Conservation (phyloP, 2,888 invertebrate genomes). For the Cantharis flavilabris region DNA sequence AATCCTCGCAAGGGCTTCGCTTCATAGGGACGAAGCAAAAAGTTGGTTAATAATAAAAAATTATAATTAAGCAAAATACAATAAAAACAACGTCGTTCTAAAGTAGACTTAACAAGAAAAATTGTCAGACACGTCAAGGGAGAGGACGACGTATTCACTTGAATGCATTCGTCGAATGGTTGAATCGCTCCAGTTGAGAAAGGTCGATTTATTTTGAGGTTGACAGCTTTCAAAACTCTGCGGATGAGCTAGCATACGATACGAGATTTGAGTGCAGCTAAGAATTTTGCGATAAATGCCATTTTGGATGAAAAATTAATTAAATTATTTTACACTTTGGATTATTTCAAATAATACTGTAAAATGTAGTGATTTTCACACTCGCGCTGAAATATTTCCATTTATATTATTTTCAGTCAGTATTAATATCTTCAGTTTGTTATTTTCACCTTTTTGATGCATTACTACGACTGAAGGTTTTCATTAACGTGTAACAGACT, state of each 20-base stretch:
- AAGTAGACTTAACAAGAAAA: slow-evolving; percentile 23
- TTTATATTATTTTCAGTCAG: background rate
- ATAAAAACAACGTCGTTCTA: slow-evolving; percentile 13
- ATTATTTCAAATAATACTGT: background rate
- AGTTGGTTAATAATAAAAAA: background rate
- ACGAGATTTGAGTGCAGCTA: slow-evolving; percentile 15
- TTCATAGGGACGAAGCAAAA: background rate
- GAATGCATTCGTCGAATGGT: slow-evolving; percentile 35
- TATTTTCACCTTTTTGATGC: background rate
- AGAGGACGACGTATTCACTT: slow-evolving; percentile 34
- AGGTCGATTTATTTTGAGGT: slow-evolving; percentile 39
- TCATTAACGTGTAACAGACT: background rate
- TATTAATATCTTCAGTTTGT: background rate
- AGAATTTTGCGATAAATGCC: slow-evolving; percentile 23
- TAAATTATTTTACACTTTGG: slow-evolving; percentile 19
- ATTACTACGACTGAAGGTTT: background rate
- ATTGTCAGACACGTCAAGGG: slow-evolving; percentile 27
- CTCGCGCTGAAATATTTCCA: background rate
- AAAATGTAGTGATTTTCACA: background rate
- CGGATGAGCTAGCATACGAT: slow-evolving; percentile 30
- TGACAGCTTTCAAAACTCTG: slow-evolving; percentile 38
- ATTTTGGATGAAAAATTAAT: slow-evolving; percentile 25
- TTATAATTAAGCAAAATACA: slow-evolving; percentile 3
- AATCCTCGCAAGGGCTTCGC: background rate
- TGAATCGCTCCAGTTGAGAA: slow-evolving; percentile 35